A percentile compares a stretch with the other conserved stretches of the same genome.
Conservation (phyloP, 1,140 invertebrate species). For the Anoplolepis gracilipes region DNA sequence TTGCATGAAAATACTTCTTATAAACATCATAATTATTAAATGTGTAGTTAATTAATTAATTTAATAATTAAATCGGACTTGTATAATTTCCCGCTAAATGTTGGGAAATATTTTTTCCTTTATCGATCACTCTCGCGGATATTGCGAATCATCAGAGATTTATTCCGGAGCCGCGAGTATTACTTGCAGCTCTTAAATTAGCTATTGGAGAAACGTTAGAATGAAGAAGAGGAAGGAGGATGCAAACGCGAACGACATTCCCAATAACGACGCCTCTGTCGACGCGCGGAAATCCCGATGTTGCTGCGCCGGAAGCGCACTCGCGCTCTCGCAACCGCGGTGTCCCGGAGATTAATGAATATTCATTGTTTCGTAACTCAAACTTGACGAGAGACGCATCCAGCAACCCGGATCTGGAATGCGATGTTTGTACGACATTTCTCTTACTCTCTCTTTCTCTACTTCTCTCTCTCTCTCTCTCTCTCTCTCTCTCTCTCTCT, state of each 20-base stretch:
- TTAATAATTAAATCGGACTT: background rate
- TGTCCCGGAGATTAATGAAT: conserved; percentile 81
- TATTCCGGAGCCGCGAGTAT: conserved; percentile 26
- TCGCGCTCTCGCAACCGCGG: conserved; percentile 63
- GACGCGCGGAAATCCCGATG: conserved; percentile 57
- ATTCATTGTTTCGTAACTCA: conserved; percentile 82
- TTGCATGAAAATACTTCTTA: background rate
- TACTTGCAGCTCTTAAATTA: conserved; percentile 55
- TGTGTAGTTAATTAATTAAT: background rate
- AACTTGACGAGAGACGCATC: conserved; percentile 79
- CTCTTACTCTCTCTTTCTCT: conserved; percentile 14
- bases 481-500: background rate
- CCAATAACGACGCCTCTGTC: conserved; percentile 54
- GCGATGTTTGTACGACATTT: conserved; percentile 39
- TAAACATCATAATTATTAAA: background rate
- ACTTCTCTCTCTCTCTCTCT: too few relatives aligned
- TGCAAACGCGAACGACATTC: conserved; percentile 57
- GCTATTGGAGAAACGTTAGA: conserved; percentile 35
- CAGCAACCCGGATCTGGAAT: conserved; percentile 46
- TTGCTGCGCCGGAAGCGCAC: conserved; percentile 57
- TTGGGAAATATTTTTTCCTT: background rate
- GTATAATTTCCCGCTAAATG: conserved; percentile 14
- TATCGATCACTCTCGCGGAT: conserved; percentile 4
- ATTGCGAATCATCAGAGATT: conserved; percentile 41
- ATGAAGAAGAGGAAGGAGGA: conserved; percentile 20